These are phyloP conservation scores for Rhipidura dahli DNA, from an alignment of 2,113 vertebrate species.

Conservation along the genomic window DNA sequence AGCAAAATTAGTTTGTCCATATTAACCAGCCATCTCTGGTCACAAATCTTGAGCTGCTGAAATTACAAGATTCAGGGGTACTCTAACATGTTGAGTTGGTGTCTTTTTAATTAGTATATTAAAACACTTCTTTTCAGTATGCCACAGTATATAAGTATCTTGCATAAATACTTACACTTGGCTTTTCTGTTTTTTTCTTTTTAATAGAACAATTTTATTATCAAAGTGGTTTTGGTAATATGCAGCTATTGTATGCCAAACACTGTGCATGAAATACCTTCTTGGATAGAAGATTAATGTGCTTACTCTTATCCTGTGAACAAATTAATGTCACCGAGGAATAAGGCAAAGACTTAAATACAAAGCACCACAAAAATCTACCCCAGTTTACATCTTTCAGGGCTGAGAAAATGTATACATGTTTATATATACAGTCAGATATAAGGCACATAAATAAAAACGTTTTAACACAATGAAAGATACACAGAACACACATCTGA, in stretches of 20 bases:
- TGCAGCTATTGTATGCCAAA: background rate
- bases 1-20: background rate
- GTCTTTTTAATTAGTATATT: background rate
- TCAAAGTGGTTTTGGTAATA: background rate
- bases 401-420: background rate
- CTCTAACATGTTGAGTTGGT: background rate
- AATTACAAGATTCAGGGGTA: background rate
- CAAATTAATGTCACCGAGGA: background rate
- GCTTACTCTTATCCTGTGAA: background rate
- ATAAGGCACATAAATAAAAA: background rate
- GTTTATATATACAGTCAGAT: background rate
- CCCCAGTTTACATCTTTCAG: background rate
- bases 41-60: background rate
- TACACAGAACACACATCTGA: background rate
- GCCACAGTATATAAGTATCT: background rate
- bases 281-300: background rate
- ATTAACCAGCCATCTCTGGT: background rate
- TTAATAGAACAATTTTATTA: background rate
- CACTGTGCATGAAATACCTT: background rate
- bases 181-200: background rate
- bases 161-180: background rate
- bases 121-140: background rate
- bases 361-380: background rate
- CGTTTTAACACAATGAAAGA: constrained; percentile 11
- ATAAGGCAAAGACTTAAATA: background rate